Evolutionary conservation across 2,113 vertebrate genomes (phyloP), one percentile per base, ranked within the genome.

Genomic region (Puffinus mauretanicus): DNA sequence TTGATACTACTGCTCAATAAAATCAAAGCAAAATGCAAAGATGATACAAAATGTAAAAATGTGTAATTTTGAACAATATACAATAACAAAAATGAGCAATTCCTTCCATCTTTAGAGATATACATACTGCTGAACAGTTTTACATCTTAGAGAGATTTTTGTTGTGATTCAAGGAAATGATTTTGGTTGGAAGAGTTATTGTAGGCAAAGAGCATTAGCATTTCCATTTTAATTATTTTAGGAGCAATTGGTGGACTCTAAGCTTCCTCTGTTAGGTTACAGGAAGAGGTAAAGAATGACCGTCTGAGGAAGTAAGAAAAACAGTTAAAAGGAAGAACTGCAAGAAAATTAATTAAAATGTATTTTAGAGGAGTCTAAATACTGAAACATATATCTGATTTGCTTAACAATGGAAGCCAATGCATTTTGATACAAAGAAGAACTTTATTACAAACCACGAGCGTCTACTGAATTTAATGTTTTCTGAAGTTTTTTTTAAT

Each of bases 1-100:
- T 94, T 95, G 93, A 96, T 91, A 97, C 66, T 57, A 87, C 71
- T 75, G 40, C 25, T 82, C 61, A 86, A 70, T 46, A 88, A 89
- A 96, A 75, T 27, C 9, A 94, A 97, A 87, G 49, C 17, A 96
- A 94, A 96, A 77, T 75, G 24, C 82, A 69, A 91, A 93, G 61
- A 94, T 3, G 18, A 52, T 44, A 66, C 7, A 30, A 61, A 84
- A 9, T 47, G 20, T 49, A 70, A 88, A 81, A 73, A 58, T 22
- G 44, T 36, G 11, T 11, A 7, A 60, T 42, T 91, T 27, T 72
- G 9, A 84, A 54, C 70, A 42, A n/a, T 3, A 11, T 25, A 44
- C 36, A 58, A 16, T 27, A 79, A 55, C 12, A 83, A 9, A 64
- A 69, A 61, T 12, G 25, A 88, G 21, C 10, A 69, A 94, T 57